Base-by-base conservation (phyloP, 2,888 invertebrate species). In the Tethea ocularis region DNA sequence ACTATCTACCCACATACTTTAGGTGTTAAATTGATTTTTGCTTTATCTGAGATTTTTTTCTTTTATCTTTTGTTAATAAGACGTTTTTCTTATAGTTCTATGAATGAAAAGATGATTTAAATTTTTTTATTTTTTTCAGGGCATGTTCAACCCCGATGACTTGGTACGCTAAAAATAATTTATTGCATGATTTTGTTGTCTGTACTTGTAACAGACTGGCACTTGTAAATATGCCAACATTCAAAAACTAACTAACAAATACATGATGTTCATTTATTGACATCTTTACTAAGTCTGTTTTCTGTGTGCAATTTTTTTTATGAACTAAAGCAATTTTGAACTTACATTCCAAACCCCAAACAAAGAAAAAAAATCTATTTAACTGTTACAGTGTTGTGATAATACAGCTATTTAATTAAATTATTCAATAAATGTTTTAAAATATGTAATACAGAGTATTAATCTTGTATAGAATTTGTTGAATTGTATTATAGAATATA, bases 91-190 rank as follows among this genome's bases (percentile, higher is more conserved):
- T 33, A 33, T 13, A 2, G 13, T 4, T 33, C n/a, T n/a, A n/a
- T n/a, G n/a, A n/a, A n/a, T n/a, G n/a, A n/a, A n/a, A n/a, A n/a
- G n/a, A 10, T 52, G 13, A 24, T 63, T 29, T 52, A 52, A 51
- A 38, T 26, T 55, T 64, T 66, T 71, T 77, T 77, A 78, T 84
- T 79, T 73, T 80, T 95, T 94, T 36, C 93, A 96, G 96, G 97
- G 97, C 76, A 97, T 97, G 97, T 97, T 97, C 93, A 96, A 96
- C 86, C 96, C 97, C 26, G 97, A 97, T 59, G 97, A 97, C 88
- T 94, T 97, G 89, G 95, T 95, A 89, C 92, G 89, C 88, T 87
- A 90, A 89, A 78, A 71, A 66, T 73, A 75, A 64, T 77, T 76
- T 83, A 78, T 79, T 88, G 92, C 92, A 93, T 92, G 92, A 79